Evolutionary conservation across 2,888 invertebrate species (phyloP), one percentile per base, ranked within the genome.

Genomic region (Amphiduros pacificus): DNA sequence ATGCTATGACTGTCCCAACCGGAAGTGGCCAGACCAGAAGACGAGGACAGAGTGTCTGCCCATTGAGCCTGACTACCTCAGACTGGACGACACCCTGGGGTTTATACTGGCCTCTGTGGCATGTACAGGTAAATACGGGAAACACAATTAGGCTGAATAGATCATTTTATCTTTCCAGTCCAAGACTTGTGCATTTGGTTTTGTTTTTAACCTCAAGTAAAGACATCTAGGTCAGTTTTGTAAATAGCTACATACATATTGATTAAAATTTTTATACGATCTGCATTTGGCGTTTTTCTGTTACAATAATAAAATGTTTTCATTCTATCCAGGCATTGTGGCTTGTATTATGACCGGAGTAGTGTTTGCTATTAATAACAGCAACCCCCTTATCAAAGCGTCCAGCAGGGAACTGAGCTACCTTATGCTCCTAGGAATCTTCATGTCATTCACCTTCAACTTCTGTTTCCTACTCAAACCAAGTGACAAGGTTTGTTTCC

Each of bases 301-400:
- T n/a, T n/a, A n/a, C n/a, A n/a, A n/a, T n/a, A n/a, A n/a, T n/a
- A n/a, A n/a, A n/a, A n/a, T n/a, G n/a, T n/a, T n/a, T n/a, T n/a
- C n/a, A n/a, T n/a, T n/a, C n/a, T n/a, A n/a, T n/a, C n/a, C 2
- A 26, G 64, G 66, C 1, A 26, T 72, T 20, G 1, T 64, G 9
- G 11, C 53, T 1, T 44, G 65, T n/a, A 32, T 63, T 14, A 11
- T 59, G 2, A 56, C 63, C 6, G 26, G 64, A 14, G 58, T 63
- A 0, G 22, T 70, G 14, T 74, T 64, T 64, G 51, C 68, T 2
- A 29, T 44, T 27, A 65, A 70, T 52, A 59, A 61, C 53, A 24
- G 66, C 17, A 54, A 66, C 48, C 62, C 60, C 24, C 64, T 74
- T 17, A 73, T 74, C 60, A 73, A 72, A 56, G 74, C 74, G n/a